Conservation (phyloP, 2,888 invertebrate genomes). For the Callosobruchus maculatus region DNA sequence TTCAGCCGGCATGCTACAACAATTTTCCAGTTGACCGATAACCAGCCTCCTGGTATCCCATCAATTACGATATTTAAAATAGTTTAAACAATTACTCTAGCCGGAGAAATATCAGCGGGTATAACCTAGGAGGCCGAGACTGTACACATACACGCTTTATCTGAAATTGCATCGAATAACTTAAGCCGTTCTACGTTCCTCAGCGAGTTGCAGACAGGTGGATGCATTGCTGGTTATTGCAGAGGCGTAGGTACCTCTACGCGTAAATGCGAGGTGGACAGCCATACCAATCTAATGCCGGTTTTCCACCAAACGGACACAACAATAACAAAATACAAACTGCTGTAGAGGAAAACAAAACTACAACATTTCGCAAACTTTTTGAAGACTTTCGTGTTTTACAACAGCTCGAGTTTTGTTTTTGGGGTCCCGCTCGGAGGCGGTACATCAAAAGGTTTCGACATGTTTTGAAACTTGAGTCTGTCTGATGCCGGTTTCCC, state of each 20-base stretch:
- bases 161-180: slow-evolving; percentile 19
- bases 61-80: slow-evolving; percentile 13
- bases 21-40: background rate
- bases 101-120: background rate
- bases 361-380: too few relatives aligned
- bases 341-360: too few relatives aligned
- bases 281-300: background rate
- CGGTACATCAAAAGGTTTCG: too few relatives aligned
- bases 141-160: slow-evolving; percentile 9
- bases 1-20: background rate
- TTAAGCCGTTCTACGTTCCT: slow-evolving; percentile 11
- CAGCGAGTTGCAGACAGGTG: slow-evolving; percentile 10
- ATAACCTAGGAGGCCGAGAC: background rate
- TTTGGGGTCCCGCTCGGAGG: too few relatives aligned
- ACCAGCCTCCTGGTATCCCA: background rate
- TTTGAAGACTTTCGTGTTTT: too few relatives aligned
- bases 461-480: too few relatives aligned
- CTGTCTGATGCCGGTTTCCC: too few relatives aligned
- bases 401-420: too few relatives aligned
- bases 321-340: too few relatives aligned
- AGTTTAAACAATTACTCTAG: slow-evolving; percentile 9
- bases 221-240: slow-evolving; percentile 7
- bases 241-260: background rate
- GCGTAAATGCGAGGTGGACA: slow-evolving; percentile 8
- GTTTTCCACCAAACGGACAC: too few relatives aligned